These are phyloP conservation scores for Bradypodion pumilum DNA, from an alignment of 2,797 vertebrate species.

Conservation along the genomic window DNA sequence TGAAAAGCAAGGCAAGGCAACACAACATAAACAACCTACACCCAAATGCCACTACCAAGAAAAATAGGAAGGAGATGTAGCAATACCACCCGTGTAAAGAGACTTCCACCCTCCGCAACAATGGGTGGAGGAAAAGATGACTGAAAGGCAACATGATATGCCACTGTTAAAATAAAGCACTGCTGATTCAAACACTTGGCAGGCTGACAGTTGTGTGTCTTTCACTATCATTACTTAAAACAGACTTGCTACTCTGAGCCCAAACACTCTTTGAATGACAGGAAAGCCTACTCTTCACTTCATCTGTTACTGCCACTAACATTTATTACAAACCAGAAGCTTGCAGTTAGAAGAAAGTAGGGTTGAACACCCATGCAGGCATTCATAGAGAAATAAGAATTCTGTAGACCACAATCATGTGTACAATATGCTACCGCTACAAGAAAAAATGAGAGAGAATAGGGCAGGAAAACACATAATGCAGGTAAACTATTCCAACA, in stretches of 20 bases:
- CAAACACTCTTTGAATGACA: background rate
- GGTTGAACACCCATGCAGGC: too few species aligned
- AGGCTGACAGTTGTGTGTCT: constrained; percentile 10
- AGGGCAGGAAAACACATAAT: background rate
- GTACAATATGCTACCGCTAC: background rate
- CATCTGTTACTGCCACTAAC: background rate
- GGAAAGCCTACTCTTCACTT: too few species aligned
- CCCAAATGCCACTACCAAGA: background rate
- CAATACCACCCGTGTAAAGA: background rate
- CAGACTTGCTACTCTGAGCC: background rate
- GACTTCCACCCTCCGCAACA: background rate
- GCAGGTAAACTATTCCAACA: too few species aligned
- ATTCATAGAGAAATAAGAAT: background rate
- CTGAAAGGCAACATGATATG: constrained; percentile 6
- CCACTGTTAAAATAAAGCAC: constrained; percentile 18
- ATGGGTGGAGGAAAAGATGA: background rate
- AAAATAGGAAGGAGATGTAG: background rate
- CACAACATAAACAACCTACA: background rate
- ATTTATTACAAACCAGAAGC: background rate
- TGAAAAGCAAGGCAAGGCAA: background rate
- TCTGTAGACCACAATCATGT: background rate
- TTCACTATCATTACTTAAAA: constrained; percentile 15
- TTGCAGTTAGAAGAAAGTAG: background rate
- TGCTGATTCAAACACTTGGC: background rate
- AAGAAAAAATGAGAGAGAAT: background rate